phyloP scores from a whole-genome alignment of 2,888 invertebrate species.

The Amphipyra tragopoginis region DNA sequence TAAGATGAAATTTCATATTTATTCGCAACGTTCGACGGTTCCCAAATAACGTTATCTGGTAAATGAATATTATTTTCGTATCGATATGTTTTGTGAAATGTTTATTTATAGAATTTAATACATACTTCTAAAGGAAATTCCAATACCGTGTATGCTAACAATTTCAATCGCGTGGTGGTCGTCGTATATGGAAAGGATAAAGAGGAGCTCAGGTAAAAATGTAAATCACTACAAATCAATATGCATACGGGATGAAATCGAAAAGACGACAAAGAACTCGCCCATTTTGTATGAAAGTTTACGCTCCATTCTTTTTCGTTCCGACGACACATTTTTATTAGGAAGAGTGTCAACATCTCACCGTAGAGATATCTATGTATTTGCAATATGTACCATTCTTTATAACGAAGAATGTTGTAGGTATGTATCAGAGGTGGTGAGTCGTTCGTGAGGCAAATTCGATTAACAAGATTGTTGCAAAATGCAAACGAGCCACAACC shows the following conservation, averaged over 20 bases:
- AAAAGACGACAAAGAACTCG: conserved; percentile 35
- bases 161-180: no score
- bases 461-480: no score
- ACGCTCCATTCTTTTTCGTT: conserved; percentile 27
- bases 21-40: no score
- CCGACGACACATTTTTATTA: conserved; percentile 36
- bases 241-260: conserved; percentile 34
- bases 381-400: neutral
- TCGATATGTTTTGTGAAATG: no score
- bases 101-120: no score
- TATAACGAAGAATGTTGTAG: neutral
- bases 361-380: conserved; percentile 6
- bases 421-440: no score
- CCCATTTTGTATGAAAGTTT: conserved; percentile 31
- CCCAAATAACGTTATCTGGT: no score
- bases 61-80: no score
- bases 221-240: conserved; percentile 46
- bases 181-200: neutral
- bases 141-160: no score
- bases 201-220: conserved; percentile 21
- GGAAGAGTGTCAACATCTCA: conserved; percentile 13
- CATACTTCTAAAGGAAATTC: no score
- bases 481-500: no score
- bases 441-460: no score
- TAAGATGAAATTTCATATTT: neutral